Percentiles rank a stretch among this genome's conserved stretches.
These are phyloP conservation scores for Ectropis grisescens DNA, from an alignment of 1,140 invertebrate genomes.

Conservation along the genomic window DNA sequence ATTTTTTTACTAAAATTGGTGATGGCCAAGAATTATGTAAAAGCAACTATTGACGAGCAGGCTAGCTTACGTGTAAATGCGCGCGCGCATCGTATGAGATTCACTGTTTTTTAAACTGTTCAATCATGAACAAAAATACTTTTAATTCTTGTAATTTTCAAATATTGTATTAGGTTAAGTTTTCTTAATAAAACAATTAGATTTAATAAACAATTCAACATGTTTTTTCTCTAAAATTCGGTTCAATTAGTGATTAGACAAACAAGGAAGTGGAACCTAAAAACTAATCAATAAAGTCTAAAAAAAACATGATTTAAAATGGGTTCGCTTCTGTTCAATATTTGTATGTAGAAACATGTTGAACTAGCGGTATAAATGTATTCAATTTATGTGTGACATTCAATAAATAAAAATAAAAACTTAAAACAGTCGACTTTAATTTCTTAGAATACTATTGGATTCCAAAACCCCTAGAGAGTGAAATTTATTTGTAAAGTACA, in stretches of 20 bases:
- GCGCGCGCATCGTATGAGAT: conserved; percentile 1
- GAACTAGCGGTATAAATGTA: conserved; percentile 21
- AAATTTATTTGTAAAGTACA: too few relatives aligned
- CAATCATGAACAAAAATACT: conserved; percentile 10
- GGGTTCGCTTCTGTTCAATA: too few relatives aligned
- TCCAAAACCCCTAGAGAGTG: conserved; percentile 1
- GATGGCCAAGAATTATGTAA: too few relatives aligned
- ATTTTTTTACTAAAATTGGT: too few relatives aligned
- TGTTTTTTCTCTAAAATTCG: conserved; percentile 15
- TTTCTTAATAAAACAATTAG: too few relatives aligned
- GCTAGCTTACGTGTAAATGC: too few relatives aligned
- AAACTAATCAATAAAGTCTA: too few relatives aligned
- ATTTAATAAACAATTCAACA: conserved; percentile 21
- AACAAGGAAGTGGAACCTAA: too few relatives aligned
- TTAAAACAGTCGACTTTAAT: conserved; percentile 17
- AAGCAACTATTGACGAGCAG: too few relatives aligned
- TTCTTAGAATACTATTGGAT: conserved; percentile 12
- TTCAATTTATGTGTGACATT: conserved; percentile 26
- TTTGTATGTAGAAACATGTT: conserved; percentile 22
- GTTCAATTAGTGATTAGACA: conserved; percentile 6
- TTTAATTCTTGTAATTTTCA: conserved; percentile 1
- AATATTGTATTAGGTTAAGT: too few relatives aligned
- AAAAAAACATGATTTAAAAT: too few relatives aligned
- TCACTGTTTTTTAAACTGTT: background rate
- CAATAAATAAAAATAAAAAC: conserved; percentile 20